Evolutionary conservation across 2,888 invertebrate species (phyloP).

Genomic region (Chymomyza caudatula): DNA sequence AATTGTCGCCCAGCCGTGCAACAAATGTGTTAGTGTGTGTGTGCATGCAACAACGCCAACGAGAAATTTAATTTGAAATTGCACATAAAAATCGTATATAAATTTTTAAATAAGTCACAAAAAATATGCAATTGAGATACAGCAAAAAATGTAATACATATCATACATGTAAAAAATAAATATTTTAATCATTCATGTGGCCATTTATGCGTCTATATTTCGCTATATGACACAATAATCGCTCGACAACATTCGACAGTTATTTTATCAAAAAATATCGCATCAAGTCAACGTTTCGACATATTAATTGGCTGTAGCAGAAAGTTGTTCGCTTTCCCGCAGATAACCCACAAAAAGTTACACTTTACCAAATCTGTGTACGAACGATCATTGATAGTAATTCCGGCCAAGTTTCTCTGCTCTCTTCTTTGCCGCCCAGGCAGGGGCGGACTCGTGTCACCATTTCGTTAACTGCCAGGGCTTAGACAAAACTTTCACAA

Average conservation of each 20-base stretch:
- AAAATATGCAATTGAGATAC: conserved; percentile 24
- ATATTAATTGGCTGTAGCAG: conserved; percentile 51
- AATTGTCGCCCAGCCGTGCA: conserved; percentile 50
- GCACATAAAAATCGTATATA: conserved; percentile 59
- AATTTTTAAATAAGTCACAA: conserved; percentile 50
- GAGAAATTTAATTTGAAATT: conserved; percentile 68
- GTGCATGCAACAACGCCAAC: conserved; percentile 30
- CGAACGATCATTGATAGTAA: conserved; percentile 32
- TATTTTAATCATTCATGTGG: conserved; percentile 53
- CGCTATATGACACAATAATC: conserved; percentile 48
- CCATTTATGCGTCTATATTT: conserved; percentile 30
- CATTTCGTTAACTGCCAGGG: conserved; percentile 63
- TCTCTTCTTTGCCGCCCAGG: too few relatives aligned
- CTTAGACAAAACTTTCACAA: conserved; percentile 63
- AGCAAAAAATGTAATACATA: conserved; percentile 29
- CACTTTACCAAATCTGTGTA: not conserved
- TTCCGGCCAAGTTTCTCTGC: conserved; percentile 30
- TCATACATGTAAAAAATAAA: conserved; percentile 26
- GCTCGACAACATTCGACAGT: conserved; percentile 34
- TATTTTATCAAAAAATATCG: not conserved
- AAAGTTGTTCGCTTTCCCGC: not conserved
- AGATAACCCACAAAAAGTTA: conserved; percentile 37
- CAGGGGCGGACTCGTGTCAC: conserved; percentile 41
- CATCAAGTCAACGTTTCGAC: conserved; percentile 29
- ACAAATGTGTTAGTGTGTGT: conserved; percentile 12